These are phyloP conservation scores for Lepidurus arcticus DNA, from an alignment of 1,140 invertebrate species.

Conservation along the genomic window DNA sequence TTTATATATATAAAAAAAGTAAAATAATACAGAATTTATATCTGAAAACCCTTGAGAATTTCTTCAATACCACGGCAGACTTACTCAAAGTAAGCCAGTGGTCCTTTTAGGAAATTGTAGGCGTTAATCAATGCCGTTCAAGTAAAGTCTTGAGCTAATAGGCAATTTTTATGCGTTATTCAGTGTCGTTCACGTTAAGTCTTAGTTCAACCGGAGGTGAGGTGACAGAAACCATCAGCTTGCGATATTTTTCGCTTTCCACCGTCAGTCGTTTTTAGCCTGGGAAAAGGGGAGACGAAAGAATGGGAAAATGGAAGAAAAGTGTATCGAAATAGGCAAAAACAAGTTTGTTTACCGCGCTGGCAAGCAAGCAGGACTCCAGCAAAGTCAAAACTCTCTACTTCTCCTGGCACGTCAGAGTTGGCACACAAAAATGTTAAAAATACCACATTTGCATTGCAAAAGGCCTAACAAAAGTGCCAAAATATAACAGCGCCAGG, in stretches of 20 bases:
- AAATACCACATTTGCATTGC: not conserved
- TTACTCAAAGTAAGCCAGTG: too few species aligned
- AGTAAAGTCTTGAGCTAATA: too few species aligned
- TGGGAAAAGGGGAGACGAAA: not conserved
- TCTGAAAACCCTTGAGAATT: too few species aligned
- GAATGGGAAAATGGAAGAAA: not conserved
- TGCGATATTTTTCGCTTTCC: not conserved
- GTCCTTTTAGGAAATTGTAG: too few species aligned
- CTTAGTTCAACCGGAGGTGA: not conserved
- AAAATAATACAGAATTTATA: too few species aligned
- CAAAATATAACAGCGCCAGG: not conserved
- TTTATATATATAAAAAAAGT: too few species aligned
- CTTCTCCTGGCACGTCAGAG: not conserved
- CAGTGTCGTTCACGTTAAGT: too few species aligned
- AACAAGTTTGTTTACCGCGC: slow-evolving; percentile 3
- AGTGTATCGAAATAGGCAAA: slow-evolving; percentile 5
- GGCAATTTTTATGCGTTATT: too few species aligned
- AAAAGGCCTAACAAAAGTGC: not conserved
- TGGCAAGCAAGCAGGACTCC: not conserved
- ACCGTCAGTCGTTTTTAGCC: not conserved
- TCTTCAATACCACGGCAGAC: too few species aligned
- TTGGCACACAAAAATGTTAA: not conserved
- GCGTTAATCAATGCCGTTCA: too few species aligned
- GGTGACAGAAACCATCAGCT: not conserved
- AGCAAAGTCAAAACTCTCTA: not conserved